A percentile compares a stretch with the other conserved stretches of the same genome.
These are phyloP conservation scores for Eunapius fragilis DNA, from an alignment of 37 sponge, comb jelly and placozoan genomes.

Conservation along the genomic window DNA sequence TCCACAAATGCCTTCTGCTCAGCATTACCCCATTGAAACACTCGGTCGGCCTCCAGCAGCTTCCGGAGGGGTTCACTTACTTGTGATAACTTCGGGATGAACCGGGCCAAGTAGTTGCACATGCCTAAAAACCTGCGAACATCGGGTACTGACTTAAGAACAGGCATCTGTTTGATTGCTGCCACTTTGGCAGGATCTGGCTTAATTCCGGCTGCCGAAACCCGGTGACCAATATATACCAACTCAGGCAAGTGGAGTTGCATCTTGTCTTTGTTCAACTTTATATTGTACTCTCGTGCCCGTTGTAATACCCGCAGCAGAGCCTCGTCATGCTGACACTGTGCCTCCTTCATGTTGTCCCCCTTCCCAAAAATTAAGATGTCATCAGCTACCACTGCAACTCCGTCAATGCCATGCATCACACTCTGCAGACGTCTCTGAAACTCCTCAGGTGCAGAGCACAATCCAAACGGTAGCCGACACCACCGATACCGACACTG, in stretches of 20 bases:
- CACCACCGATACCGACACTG: constrained; percentile 12
- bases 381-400: constrained; percentile 33
- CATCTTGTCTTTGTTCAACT: constrained; percentile 14
- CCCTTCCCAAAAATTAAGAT: constrained; percentile 34
- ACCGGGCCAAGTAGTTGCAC: background rate
- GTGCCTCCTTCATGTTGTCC: background rate
- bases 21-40: background rate
- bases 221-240: background rate
- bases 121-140: background rate
- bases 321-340: constrained; percentile 8
- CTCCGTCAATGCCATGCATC: constrained; percentile 25
- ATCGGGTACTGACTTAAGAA: background rate
- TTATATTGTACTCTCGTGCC: constrained; percentile 8
- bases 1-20: background rate
- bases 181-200: constrained; percentile 28
- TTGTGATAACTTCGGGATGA: background rate
- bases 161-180: constrained; percentile 12
- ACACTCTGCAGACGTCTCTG: constrained; percentile 9
- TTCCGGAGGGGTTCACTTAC: background rate
- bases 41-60: background rate
- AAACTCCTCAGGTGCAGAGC: constrained; percentile 30
- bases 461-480: constrained; percentile 36
- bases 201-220: background rate
- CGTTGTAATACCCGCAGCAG: constrained; percentile 4
- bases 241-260: background rate